Conservation (phyloP, 2,113 vertebrate species). For the Callipepla squamata region DNA sequence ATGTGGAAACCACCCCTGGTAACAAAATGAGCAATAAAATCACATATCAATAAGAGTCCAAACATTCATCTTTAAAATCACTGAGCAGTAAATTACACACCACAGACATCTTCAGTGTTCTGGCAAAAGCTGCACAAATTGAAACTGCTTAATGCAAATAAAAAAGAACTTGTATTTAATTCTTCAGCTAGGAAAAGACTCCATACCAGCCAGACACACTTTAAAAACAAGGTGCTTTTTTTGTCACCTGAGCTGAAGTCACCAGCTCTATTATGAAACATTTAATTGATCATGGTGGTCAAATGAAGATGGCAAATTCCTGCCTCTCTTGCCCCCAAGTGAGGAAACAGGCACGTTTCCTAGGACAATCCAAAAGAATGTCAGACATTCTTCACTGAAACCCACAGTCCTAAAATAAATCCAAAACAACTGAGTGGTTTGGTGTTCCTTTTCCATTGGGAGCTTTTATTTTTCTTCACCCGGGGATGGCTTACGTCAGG, state of each 20-base stretch:
- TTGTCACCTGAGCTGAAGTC: not conserved
- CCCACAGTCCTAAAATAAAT: conserved; percentile 5
- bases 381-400: not conserved
- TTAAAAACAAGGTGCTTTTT: not conserved
- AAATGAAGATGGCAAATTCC: not conserved
- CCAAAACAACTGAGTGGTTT: not conserved
- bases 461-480: not conserved
- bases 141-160: conserved; percentile 7
- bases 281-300: not conserved
- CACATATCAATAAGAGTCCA: conserved; percentile 43
- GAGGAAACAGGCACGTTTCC: not conserved
- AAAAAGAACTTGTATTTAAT: not conserved
- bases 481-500: not conserved
- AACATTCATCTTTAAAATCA: conserved; percentile 54
- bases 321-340: not conserved
- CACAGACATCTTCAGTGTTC: conserved; percentile 9
- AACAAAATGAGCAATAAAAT: conserved; percentile 46
- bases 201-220: not conserved
- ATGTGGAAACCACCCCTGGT: conserved; percentile 17
- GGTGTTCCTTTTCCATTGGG: not conserved
- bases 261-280: not conserved
- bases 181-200: not conserved
- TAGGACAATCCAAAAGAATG: not conserved
- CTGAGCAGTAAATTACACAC: conserved; percentile 24
- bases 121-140: conserved; percentile 30